Evolutionary conservation across 2,797 vertebrate genomes (phyloP), one percentile per base, ranked within the genome.

Genomic region (Gambusia yucatana): DNA sequence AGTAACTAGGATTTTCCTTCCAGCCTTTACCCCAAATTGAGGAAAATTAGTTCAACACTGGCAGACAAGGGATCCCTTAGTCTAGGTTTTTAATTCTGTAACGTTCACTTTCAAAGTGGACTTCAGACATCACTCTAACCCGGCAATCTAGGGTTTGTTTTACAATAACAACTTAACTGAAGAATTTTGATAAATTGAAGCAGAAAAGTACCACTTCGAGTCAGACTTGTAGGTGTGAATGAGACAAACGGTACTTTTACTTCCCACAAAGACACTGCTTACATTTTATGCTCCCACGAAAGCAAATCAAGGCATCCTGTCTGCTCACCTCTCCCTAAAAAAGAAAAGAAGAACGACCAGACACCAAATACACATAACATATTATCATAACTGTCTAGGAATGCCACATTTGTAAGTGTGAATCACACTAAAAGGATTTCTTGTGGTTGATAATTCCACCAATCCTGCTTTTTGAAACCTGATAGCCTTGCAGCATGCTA

Each of bases 181-280:
- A 28, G n/a, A 22, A 43, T 46, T 61, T 50, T 67, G 11, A 55
- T 72, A 14, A 74, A 71, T 72, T 67, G 6, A 79, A 72, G 22
- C 61, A 6, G n/a, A 59, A 72, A 59, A 52, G n/a, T 8, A 61
- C 79, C 33, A 84, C 80, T 79, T 43, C 55, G 70, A 41, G 25
- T 78, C 83, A 83, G 86, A 82, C 83, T 22, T 44, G 82, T 77
- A 73, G 77, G 80, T 91, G 89, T 89, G 85, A 82, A 81, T 77
- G 85, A 89, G 90, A 91, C 91, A 80, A 82, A 78, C 89, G 92
- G 91, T 93, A 77, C 81, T 90, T 88, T 93, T 76, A 72, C 81
- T 79, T 33, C 82, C 89, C 85, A 84, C 89, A 75, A 50, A 77
- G 39, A 83, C 80, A 3, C 50, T 52, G 22, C 7, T 52, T 73